These are phyloP conservation scores for Stenurella melanura DNA, from an alignment of 2,888 invertebrate species.

Conservation along the genomic window DNA sequence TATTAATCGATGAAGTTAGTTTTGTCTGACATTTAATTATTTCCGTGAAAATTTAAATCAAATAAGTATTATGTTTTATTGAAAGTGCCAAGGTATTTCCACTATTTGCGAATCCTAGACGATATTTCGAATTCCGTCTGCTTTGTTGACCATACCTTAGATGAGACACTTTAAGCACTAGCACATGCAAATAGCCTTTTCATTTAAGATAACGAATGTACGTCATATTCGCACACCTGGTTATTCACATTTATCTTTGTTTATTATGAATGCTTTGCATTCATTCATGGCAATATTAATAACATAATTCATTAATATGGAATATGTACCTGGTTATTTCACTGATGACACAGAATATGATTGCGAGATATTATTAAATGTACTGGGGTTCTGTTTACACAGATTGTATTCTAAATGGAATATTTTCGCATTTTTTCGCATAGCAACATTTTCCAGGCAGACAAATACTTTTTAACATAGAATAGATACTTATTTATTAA, in stretches of 20 bases:
- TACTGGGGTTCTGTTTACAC: too few species aligned
- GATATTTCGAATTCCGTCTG: neutral
- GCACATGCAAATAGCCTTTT: neutral
- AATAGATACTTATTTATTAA: too few species aligned
- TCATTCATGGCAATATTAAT: neutral
- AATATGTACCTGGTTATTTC: too few species aligned
- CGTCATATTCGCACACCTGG: neutral
- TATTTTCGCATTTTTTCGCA: too few species aligned
- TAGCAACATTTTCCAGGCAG: too few species aligned
- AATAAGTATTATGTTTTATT: neutral
- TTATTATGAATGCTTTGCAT: neutral
- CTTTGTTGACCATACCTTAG: neutral
- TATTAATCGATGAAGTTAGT: too few species aligned
- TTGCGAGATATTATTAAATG: too few species aligned
- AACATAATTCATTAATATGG: neutral
- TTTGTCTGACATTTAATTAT: too few species aligned
- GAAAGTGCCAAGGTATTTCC: neutral
- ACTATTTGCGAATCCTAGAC: neutral
- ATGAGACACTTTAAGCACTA: neutral
- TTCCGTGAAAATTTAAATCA: too few species aligned
- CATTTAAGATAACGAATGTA: neutral
- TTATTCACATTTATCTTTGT: neutral
- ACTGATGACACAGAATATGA: too few species aligned
- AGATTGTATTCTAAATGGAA: too few species aligned
- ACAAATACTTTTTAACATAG: too few species aligned